Evolutionary conservation across 2,113 vertebrate genomes (phyloP), one percentile per base, ranked within the genome.

Genomic region (Mormoops blainvillei): DNA sequence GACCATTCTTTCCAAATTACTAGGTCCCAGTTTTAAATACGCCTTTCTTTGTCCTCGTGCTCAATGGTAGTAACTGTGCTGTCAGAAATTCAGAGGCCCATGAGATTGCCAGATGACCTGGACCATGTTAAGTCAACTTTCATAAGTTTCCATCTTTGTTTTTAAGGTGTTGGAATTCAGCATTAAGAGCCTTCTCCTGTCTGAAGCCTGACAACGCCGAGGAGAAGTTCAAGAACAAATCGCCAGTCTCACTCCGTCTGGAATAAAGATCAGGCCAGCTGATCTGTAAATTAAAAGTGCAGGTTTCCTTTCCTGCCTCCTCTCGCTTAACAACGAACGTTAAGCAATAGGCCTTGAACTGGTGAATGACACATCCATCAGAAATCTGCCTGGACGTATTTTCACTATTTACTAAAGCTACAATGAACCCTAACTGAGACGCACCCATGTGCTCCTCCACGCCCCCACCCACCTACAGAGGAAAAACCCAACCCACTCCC

Each of bases 361-460:
- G 48, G 41, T 65, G 61, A 61, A 87, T 0, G 28, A 81, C n/a
- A 54, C 10, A 8, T 28, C 71, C 38, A 3, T 81, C 78, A 77
- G 18, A 92, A 93, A 94, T 38, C 61, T 91, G 74, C 89, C 28
- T 7, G 18, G 61, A 14, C 1, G 1, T 38, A 24, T 58, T 63
- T 92, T 83, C 71, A 43, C 89, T 80, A 70, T 48, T 50, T 70
- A 65, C 48, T 41, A 90, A 94, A 94, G 84, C 48, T n/a, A 61
- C 67, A 87, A 89, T 95, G 92, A 97, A 68, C 65, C 67, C 65
- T 88, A 87, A 95, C 82, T 54, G 87, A 70, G 90, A 9, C 52
- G 92, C 56, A 89, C 28, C 45, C 63, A 73, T 73, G 22, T 52
- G 20, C 19, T 89, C n/a, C n/a, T 26, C 38, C 26, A 15, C 43